Evolutionary conservation across 2,888 invertebrate species (phyloP).

Genomic region (Trypoxylon attenuatum): DNA sequence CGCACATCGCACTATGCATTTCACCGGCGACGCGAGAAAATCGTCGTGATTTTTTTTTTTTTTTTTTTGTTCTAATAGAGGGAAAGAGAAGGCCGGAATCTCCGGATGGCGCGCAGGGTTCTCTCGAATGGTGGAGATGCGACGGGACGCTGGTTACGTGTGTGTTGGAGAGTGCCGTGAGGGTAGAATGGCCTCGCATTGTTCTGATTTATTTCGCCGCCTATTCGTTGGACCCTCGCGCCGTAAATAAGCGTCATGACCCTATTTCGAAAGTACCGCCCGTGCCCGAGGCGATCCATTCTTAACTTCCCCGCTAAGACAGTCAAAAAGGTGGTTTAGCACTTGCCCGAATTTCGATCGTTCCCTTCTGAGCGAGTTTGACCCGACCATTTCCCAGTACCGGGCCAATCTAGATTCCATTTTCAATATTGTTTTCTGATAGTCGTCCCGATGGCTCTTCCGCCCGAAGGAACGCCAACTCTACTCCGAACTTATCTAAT

Average conservation of each 20-base stretch:
- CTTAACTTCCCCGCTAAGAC: neutral
- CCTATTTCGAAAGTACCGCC: slow-evolving; percentile 4
- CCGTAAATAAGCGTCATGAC: slow-evolving; percentile 14
- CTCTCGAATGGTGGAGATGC: neutral
- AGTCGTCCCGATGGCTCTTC: no score
- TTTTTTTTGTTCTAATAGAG: no score
- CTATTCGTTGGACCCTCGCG: neutral
- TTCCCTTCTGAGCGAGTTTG: no score
- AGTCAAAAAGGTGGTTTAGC: no score
- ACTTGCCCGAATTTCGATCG: no score
- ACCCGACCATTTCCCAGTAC: no score
- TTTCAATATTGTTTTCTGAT: no score
- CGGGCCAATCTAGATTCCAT: no score
- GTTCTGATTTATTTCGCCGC: slow-evolving; percentile 14
- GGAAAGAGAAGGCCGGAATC: neutral
- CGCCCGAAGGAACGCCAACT: no score
- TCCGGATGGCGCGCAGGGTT: neutral
- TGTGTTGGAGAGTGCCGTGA: neutral
- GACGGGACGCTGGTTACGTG: neutral
- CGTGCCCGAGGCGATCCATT: slow-evolving; percentile 3
- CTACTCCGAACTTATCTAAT: neutral
- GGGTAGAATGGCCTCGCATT: slow-evolving; percentile 9
- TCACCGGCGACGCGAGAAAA: no score
- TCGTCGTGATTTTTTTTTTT: no score
- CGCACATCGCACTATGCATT: no score